These are phyloP conservation scores for Triplophysa bombifrons DNA, from an alignment of 2,797 vertebrate genomes.

Conservation along the genomic window DNA sequence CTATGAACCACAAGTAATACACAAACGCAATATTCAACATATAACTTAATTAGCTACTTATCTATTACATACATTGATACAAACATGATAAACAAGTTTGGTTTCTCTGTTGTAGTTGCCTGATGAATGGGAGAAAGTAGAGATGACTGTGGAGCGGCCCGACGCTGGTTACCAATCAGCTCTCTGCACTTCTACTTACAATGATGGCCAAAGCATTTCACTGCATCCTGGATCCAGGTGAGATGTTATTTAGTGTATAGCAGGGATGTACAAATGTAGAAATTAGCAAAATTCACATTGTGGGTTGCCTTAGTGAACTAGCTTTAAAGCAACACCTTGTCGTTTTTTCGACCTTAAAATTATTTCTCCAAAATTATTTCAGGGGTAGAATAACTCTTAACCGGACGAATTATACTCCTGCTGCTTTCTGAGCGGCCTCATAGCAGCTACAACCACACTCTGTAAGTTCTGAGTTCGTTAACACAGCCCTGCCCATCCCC, in stretches of 20 bases:
- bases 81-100: conserved; percentile 21
- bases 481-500: too few species aligned
- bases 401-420: too few species aligned
- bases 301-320: too few species aligned
- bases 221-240: conserved; percentile 91
- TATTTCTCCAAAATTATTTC: too few species aligned
- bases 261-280: not conserved
- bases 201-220: conserved; percentile 85
- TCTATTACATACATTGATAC: not conserved
- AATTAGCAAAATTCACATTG: too few species aligned
- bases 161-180: not conserved
- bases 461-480: too few species aligned
- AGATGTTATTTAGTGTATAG: not conserved
- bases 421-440: too few species aligned
- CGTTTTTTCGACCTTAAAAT: too few species aligned
- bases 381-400: too few species aligned
- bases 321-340: too few species aligned
- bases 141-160: conserved; percentile 80
- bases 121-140: conserved; percentile 90
- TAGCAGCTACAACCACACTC: too few species aligned
- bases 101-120: conserved; percentile 79
- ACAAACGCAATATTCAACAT: not conserved
- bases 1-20: conserved; percentile 92
- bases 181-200: conserved; percentile 39
- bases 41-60: not conserved